Percentiles rank a stretch among this genome's conserved stretches.
Conservation (phyloP, 2,797 vertebrate genomes). For the Yasuhikotakia modesta region DNA sequence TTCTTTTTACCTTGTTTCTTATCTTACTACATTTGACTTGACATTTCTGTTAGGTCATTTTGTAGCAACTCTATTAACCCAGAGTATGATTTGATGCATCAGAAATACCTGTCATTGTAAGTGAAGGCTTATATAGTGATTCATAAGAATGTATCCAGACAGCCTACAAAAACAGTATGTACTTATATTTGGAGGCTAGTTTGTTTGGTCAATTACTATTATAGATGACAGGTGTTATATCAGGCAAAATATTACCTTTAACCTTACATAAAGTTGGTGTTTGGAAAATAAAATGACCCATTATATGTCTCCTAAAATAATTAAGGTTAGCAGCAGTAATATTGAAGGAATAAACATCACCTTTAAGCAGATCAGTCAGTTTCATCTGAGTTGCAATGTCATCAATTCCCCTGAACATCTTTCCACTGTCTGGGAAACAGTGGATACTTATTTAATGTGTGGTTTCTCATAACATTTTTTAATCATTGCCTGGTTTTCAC, state of each 20-base stretch:
- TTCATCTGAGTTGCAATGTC: constrained; percentile 95
- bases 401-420: constrained; percentile 91
- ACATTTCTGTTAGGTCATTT: neutral
- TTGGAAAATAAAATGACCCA: too few species aligned
- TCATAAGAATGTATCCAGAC: too few species aligned
- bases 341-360: constrained; percentile 93
- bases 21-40: neutral
- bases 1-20: constrained; percentile 35
- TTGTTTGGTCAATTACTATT: too few species aligned
- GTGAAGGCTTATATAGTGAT: too few species aligned
- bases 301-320: neutral
- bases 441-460: neutral
- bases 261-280: too few species aligned
- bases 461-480: neutral
- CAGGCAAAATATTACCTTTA: too few species aligned
- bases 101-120: too few species aligned
- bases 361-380: constrained; percentile 96
- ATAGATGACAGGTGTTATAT: too few species aligned
- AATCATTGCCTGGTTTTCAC: neutral
- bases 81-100: too few species aligned
- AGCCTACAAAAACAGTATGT: too few species aligned
- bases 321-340: constrained; percentile 88
- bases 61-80: too few species aligned
- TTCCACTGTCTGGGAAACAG: constrained; percentile 80
- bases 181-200: too few species aligned